These are phyloP conservation scores for Cephus nigrinus DNA, from an alignment of 2,888 invertebrate genomes.

Conservation along the genomic window DNA sequence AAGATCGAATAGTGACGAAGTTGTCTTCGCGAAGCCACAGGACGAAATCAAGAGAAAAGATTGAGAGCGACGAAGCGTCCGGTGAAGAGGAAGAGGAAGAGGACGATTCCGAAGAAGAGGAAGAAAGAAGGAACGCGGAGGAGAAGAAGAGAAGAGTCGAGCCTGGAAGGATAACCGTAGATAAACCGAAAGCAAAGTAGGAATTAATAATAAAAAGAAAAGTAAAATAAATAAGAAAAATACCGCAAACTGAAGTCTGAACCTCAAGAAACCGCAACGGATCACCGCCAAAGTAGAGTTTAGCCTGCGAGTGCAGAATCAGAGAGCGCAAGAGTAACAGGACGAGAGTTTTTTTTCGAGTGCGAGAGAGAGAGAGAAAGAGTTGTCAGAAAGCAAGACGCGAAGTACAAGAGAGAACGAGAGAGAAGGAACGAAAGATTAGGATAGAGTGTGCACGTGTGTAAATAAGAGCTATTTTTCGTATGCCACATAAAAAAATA, in stretches of 20 bases:
- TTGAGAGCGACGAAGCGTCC: not conserved
- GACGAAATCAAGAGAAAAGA: not conserved
- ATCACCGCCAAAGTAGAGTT: conserved; percentile 35
- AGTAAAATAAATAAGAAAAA: conserved; percentile 13
- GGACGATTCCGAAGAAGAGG: not conserved
- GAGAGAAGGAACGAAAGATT: not conserved
- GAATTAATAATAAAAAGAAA: not conserved
- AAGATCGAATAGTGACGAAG: conserved; percentile 9
- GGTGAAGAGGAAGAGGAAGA: conserved; percentile 4
- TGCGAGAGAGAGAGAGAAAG: conserved; percentile 18
- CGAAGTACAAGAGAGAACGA: conserved; percentile 16
- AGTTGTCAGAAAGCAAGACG: conserved; percentile 26
- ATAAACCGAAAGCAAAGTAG: conserved; percentile 7
- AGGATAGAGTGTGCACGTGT: not conserved
- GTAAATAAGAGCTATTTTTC: conserved; percentile 47
- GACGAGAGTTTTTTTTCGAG: conserved; percentile 5
- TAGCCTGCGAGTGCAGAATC: conserved; percentile 28
- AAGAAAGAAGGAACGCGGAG: not conserved
- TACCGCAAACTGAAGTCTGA: conserved; percentile 25
- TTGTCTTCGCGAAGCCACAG: conserved; percentile 1
- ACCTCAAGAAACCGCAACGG: conserved; percentile 25
- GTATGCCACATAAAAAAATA: conserved; percentile 50
- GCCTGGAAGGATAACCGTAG: not conserved
- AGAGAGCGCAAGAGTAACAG: conserved; percentile 27
- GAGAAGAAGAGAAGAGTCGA: not conserved